phyloP scores from a whole-genome alignment of 2,888 invertebrate genomes.

The Gasteruption jaculator region DNA sequence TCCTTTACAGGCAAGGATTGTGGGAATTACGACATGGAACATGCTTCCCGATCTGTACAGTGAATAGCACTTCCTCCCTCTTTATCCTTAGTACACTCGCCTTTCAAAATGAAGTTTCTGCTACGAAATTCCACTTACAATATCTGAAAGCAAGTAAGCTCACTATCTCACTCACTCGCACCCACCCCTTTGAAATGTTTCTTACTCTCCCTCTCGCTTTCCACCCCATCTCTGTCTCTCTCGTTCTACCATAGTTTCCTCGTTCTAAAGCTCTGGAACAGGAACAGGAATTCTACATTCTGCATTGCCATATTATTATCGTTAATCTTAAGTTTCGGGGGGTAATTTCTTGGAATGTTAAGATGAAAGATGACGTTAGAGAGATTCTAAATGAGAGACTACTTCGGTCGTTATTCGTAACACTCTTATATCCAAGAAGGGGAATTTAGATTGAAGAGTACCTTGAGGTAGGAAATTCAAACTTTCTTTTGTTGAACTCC shows the following conservation, averaged over 20 bases:
- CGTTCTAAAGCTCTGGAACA: conserved; percentile 4
- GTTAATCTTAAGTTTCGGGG: conserved; percentile 27
- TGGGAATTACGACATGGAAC: conserved; percentile 19
- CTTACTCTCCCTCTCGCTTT: conserved; percentile 2
- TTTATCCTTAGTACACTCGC: too few species aligned
- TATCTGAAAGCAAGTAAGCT: too few species aligned
- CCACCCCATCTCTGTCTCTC: conserved; percentile 4
- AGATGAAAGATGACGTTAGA: conserved; percentile 17
- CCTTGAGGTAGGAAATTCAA: too few species aligned
- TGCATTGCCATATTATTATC: conserved; percentile 40
- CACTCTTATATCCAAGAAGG: too few species aligned
- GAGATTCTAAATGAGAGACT: conserved; percentile 3
- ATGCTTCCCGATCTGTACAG: too few species aligned
- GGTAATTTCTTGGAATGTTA: conserved; percentile 34
- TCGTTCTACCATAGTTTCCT: conserved; percentile 7
- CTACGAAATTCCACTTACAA: too few species aligned
- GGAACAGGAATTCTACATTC: conserved; percentile 30
- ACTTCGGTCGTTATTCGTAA: conserved; percentile 5
- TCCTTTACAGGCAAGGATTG: conserved; percentile 21
- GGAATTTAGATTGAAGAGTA: too few species aligned
- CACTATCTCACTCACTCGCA: conserved; percentile 6
- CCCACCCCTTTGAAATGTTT: conserved; percentile 5
- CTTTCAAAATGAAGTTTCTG: too few species aligned
- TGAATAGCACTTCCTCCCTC: too few species aligned
- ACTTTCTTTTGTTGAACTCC: too few species aligned